Evolutionary conservation across 2,888 invertebrate species (phyloP).

Genomic region (Girardia tigrina): DNA sequence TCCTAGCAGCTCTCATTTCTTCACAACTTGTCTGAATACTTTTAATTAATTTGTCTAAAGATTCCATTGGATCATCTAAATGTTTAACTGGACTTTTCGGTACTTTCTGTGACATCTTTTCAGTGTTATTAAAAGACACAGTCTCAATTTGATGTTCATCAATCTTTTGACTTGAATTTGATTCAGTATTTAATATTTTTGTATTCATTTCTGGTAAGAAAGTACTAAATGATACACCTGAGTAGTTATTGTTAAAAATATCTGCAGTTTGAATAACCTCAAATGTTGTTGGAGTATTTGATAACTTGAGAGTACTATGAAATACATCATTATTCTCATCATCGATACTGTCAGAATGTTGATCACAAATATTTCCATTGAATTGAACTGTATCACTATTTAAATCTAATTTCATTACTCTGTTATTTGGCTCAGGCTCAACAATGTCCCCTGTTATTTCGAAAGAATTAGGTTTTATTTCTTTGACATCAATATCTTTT

Average conservation of each 20-base stretch:
- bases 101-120: not conserved
- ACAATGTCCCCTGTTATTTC: not conserved
- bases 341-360: not conserved
- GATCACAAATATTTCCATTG: not conserved
- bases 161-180: not conserved
- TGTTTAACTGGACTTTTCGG: not conserved
- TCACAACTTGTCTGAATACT: constrained; percentile 19
- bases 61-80: not conserved
- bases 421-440: not conserved
- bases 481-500: no score
- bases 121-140: not conserved
- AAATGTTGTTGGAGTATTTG: not conserved
- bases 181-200: not conserved
- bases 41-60: not conserved
- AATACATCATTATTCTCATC: not conserved
- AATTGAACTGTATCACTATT: not conserved
- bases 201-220: not conserved
- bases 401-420: not conserved
- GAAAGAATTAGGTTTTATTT: not conserved
- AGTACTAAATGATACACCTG: not conserved
- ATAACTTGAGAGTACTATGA: not conserved
- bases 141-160: not conserved
- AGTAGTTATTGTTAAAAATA: not conserved
- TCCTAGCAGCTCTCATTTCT: not conserved
- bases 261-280: not conserved